Percentiles rank a stretch among this genome's conserved stretches.
Evolutionary conservation across 1,140 invertebrate species (phyloP).

Genomic region (Dufourea novaeangliae): DNA sequence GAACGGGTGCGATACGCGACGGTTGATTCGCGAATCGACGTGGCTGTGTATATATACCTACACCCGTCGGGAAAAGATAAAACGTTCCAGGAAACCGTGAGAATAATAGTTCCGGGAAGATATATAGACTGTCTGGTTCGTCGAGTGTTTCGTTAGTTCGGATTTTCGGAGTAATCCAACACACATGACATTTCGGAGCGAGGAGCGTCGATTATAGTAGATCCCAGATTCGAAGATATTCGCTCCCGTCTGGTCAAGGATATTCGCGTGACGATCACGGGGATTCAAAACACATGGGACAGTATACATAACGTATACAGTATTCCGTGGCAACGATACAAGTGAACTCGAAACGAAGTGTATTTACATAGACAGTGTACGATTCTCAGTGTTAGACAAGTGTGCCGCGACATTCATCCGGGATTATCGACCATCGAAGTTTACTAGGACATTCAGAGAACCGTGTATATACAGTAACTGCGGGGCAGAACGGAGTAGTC

Average conservation of each 20-base stretch:
- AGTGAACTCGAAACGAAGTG: slow-evolving; percentile 20
- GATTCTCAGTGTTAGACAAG: slow-evolving; percentile 1
- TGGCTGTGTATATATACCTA: no score
- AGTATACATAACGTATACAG: no score
- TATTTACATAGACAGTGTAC: slow-evolving; percentile 17
- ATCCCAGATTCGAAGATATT: neutral
- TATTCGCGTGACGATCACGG: neutral
- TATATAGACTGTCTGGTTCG: neutral
- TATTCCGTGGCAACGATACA: neutral
- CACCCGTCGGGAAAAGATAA: neutral
- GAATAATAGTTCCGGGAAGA: no score
- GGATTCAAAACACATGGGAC: neutral
- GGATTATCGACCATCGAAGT: neutral
- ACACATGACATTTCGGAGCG: no score
- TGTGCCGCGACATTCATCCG: neutral
- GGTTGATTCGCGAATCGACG: neutral
- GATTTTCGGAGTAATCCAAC: no score
- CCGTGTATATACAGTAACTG: no score
- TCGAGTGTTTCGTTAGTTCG: no score
- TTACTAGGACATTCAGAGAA: neutral
- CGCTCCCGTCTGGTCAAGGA: neutral
- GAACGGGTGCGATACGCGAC: neutral
- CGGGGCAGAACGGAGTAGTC: no score
- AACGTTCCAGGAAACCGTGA: neutral
- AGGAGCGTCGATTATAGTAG: no score